Conservation (phyloP, 2,113 vertebrate species). For the Galbula dea region DNA sequence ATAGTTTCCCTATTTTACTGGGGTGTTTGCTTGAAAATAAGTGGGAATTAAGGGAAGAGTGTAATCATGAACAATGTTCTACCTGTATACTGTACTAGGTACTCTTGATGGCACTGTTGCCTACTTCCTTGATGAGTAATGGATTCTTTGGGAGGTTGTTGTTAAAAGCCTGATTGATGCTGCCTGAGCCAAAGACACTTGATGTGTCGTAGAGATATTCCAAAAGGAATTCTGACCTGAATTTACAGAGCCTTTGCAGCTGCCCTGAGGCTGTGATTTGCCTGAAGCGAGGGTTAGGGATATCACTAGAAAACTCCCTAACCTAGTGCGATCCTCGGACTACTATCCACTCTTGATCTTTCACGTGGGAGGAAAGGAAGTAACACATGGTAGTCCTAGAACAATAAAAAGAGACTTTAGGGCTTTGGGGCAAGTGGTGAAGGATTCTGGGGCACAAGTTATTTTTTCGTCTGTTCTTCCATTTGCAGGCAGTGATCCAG, state of each 20-base stretch:
- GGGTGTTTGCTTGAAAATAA: neutral
- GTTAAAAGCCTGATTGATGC: neutral
- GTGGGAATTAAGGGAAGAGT: neutral
- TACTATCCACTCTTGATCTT: too few relatives aligned
- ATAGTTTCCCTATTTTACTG: neutral
- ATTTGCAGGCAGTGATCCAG: too few relatives aligned
- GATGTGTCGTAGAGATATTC: neutral
- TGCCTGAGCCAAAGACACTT: neutral
- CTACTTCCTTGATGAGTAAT: neutral
- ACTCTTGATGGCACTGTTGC: neutral
- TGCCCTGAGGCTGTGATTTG: neutral
- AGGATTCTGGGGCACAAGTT: too few relatives aligned
- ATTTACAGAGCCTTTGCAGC: neutral
- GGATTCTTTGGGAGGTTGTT: neutral
- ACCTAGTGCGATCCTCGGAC: too few relatives aligned
- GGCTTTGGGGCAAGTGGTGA: too few relatives aligned
- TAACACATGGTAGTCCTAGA: too few relatives aligned
- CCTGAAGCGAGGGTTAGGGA: too few relatives aligned
- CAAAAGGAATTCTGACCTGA: neutral
- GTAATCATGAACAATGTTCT: neutral
- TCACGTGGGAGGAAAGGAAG: too few relatives aligned
- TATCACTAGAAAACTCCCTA: too few relatives aligned
- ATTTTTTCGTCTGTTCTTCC: too few relatives aligned
- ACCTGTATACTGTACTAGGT: fast-evolving
- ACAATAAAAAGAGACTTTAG: too few relatives aligned